Evolutionary conservation across 2,113 vertebrate genomes (phyloP).

Genomic region (Myotis davidii): DNA sequence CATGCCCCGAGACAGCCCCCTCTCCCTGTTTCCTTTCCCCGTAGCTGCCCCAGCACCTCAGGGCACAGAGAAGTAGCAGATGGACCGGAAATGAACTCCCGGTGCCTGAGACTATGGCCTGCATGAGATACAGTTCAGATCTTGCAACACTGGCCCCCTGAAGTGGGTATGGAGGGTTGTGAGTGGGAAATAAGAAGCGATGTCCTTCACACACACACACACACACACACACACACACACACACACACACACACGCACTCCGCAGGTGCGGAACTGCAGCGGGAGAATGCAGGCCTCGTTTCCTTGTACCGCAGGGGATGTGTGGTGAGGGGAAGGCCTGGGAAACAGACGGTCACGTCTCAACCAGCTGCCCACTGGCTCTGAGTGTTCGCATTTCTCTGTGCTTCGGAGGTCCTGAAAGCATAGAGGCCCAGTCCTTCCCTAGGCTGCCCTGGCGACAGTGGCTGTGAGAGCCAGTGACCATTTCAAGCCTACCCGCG

Average conservation of each 20-base stretch:
- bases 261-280: rapidly evolving
- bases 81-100: neutral
- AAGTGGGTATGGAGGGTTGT: rapidly evolving
- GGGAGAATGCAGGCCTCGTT: neutral
- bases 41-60: slow-evolving; percentile 59
- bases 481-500: neutral
- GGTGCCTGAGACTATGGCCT: neutral
- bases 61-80: neutral
- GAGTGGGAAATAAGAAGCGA: neutral
- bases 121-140: neutral
- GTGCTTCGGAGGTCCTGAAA: neutral
- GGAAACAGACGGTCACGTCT: neutral
- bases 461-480: neutral
- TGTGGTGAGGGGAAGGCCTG: too few relatives aligned
- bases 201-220: neutral
- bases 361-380: neutral
- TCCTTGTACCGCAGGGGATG: neutral
- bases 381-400: neutral
- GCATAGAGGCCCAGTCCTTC: neutral
- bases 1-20: rapidly evolving
- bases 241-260: too few relatives aligned
- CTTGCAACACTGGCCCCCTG: neutral
- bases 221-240: too few relatives aligned
- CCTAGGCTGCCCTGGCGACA: rapidly evolving
- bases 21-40: neutral